Conservation (phyloP, 2,888 invertebrate genomes). For the Hyposoter didymator region DNA sequence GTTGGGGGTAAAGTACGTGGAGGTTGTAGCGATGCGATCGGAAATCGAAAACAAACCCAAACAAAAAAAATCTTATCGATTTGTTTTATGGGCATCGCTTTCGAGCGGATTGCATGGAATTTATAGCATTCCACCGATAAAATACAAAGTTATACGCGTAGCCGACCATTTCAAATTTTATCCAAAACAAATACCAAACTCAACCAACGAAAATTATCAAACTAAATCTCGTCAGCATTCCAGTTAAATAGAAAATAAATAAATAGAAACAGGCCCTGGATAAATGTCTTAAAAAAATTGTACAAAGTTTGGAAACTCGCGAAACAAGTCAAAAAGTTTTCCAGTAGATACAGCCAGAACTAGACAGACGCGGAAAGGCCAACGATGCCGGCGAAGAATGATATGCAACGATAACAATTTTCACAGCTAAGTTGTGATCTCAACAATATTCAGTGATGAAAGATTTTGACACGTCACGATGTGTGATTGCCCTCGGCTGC, state of each 20-base stretch:
- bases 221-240: not conserved
- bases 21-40: not conserved
- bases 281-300: not conserved
- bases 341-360: not conserved
- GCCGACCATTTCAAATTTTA: not conserved
- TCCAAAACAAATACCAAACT: not conserved
- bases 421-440: slow-evolving; percentile 12
- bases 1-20: slow-evolving; percentile 28
- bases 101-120: slow-evolving; percentile 1
- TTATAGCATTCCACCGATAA: not conserved
- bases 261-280: not conserved
- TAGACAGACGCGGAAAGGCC: not conserved
- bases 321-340: not conserved
- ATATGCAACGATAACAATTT: slow-evolving; percentile 9
- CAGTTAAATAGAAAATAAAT: not conserved
- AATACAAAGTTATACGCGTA: not conserved
- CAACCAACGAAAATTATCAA: not conserved
- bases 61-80: not conserved
- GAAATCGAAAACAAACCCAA: not conserved
- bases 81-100: slow-evolving; percentile 10
- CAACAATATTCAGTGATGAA: slow-evolving; percentile 29
- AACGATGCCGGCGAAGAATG: not conserved
- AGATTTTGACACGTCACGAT: slow-evolving; percentile 42
- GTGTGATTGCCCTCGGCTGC: slow-evolving; percentile 34
- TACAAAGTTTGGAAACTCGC: not conserved